A percentile compares a stretch with the other conserved stretches of the same genome.
These are phyloP conservation scores for Heliconius sara DNA, from an alignment of 2,888 invertebrate species.

Conservation along the genomic window DNA sequence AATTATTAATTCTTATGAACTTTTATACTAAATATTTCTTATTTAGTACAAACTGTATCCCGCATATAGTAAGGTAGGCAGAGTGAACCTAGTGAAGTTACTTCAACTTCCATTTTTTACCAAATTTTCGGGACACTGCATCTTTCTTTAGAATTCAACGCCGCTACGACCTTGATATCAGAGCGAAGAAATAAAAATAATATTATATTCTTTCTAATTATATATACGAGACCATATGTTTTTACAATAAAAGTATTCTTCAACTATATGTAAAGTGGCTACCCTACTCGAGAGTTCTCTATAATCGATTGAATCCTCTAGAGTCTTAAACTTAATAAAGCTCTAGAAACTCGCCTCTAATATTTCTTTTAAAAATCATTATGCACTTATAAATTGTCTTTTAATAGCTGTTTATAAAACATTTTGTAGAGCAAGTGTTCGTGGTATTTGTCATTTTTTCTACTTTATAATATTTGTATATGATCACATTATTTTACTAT, in stretches of 20 bases:
- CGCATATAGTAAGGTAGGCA: neutral
- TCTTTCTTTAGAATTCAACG: neutral
- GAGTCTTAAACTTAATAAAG: constrained; percentile 44
- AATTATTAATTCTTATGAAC: too few relatives aligned
- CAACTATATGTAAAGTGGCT: constrained; percentile 27
- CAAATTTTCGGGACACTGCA: too few relatives aligned
- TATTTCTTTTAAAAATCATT: constrained; percentile 43
- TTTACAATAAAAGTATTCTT: neutral
- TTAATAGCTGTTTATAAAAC: constrained; percentile 34
- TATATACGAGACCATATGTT: neutral
- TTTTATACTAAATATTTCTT: too few relatives aligned
- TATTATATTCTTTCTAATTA: neutral
- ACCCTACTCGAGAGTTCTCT: constrained; percentile 35
- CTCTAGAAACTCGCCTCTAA: constrained; percentile 42
- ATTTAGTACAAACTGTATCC: too few relatives aligned
- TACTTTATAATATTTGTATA: neutral
- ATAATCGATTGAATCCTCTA: constrained; percentile 38
- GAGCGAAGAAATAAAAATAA: neutral
- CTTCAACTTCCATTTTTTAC: too few relatives aligned
- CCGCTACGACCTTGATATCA: neutral
- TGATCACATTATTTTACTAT: constrained; percentile 6
- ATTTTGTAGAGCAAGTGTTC: neutral
- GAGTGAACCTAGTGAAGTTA: neutral
- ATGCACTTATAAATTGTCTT: constrained; percentile 40
- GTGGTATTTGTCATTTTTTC: neutral